Evolutionary conservation across 2,888 invertebrate species (phyloP), one percentile per base, ranked within the genome.

Genomic region (Phymatocera aterrima): DNA sequence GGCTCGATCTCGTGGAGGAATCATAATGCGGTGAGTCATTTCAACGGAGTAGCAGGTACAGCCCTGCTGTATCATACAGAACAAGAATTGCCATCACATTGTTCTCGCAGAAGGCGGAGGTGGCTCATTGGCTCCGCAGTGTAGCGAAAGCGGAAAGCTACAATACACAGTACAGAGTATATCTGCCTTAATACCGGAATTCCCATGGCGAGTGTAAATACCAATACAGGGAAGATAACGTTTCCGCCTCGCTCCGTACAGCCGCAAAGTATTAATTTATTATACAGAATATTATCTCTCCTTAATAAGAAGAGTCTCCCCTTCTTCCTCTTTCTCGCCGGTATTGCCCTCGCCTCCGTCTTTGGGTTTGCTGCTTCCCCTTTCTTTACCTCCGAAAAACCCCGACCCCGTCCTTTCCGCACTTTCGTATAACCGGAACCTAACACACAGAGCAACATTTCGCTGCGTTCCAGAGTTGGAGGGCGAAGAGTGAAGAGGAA

Each of bases 131-230:
- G 61, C 28, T 46, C 15, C 18, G 40, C 3, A 24, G n/a, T n/a
- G n/a, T n/a, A n/a, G n/a, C 68, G 43, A 15, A 68, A 68, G n/a
- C 46, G 68, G 31, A 68, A 34, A 54, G 8, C 40, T 48, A 72
- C 34, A 12, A 31, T n/a, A n/a, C n/a, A n/a, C n/a, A n/a, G n/a
- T n/a, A n/a, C n/a, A n/a, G n/a, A n/a, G n/a, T 34, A 31, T 51
- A 31, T 48, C 51, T 34, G 24, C 72, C 51, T 72, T 72, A 72
- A 72, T 51, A 72, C 77, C 31, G 48, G 61, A 77, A 81, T 79
- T 80, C 80, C 79, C 80, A 72, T 40, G 80, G 79, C 70, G 79
- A 48, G 74, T 77, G 82, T 82, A 84, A 84, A 83, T 84, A 82
- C 81, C 79, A 81, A 84, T 82, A 82, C 78, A 79, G 79, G 79